Evolutionary conservation across 2,797 vertebrate genomes (phyloP).

Genomic region (Ctenopoma kingsleyae): DNA sequence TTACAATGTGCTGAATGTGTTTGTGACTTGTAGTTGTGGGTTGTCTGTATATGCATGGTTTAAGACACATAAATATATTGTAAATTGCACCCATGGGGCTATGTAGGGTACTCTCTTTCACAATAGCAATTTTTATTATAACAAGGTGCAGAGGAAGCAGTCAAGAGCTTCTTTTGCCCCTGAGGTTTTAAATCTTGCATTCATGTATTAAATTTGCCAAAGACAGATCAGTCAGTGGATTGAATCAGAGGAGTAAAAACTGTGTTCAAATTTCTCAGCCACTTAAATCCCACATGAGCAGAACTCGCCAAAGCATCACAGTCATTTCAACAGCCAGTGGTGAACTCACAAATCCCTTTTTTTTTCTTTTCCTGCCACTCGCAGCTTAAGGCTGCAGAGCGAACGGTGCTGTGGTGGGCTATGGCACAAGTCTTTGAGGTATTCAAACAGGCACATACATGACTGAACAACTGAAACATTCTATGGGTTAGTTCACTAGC

Average conservation of each 20-base stretch:
- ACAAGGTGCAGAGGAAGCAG: slow-evolving; percentile 48
- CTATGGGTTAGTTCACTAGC: slow-evolving; percentile 18
- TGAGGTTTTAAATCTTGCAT: slow-evolving; percentile 66
- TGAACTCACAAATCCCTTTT: slow-evolving; percentile 75
- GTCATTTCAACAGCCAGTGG: slow-evolving; percentile 64
- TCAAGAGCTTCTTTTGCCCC: slow-evolving; percentile 44
- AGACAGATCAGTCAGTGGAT: slow-evolving; percentile 76
- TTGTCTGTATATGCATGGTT: slow-evolving; percentile 16
- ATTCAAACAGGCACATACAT: slow-evolving; percentile 47
- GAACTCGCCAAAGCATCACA: slow-evolving; percentile 68
- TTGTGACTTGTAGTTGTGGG: neutral
- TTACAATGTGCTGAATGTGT: slow-evolving; percentile 16
- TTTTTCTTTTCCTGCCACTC: slow-evolving; percentile 47
- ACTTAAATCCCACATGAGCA: slow-evolving; percentile 79
- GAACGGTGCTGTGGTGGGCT: slow-evolving; percentile 30
- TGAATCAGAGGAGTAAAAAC: slow-evolving; percentile 70
- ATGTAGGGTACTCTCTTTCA: slow-evolving; percentile 29
- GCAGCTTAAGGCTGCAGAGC: slow-evolving; percentile 70
- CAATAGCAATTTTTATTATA: slow-evolving; percentile 63
- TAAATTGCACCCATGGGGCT: slow-evolving; percentile 32
- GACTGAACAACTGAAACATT: slow-evolving; percentile 43
- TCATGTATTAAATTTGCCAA: slow-evolving; percentile 74
- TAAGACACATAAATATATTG: slow-evolving; percentile 33
- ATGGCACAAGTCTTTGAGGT: slow-evolving; percentile 48
- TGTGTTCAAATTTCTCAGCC: slow-evolving; percentile 72